Evolutionary conservation across 2,113 vertebrate species (phyloP).

Genomic region (Festucalex cinctus): DNA sequence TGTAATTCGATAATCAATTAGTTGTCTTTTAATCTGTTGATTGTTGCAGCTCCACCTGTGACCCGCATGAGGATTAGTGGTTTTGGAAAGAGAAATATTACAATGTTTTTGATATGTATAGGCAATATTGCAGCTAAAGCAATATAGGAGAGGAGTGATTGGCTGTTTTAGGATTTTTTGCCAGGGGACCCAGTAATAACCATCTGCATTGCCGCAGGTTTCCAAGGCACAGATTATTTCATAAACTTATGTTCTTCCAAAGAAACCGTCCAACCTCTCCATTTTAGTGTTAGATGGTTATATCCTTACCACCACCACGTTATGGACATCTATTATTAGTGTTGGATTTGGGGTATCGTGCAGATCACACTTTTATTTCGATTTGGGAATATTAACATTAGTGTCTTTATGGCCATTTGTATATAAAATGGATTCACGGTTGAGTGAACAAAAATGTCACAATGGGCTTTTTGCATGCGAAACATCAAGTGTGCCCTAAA

Average conservation of each 20-base stretch:
- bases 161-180: not conserved
- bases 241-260: not conserved
- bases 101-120: too few species aligned
- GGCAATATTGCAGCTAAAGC: too few species aligned
- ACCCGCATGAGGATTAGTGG: too few species aligned
- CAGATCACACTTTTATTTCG: not conserved
- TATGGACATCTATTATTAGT: not conserved
- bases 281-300: not conserved
- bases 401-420: not conserved
- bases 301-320: not conserved
- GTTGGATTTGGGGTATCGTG: not conserved
- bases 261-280: not conserved
- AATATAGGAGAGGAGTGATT: too few species aligned
- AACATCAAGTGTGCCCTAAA: not conserved
- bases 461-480: not conserved
- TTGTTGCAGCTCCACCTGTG: too few species aligned
- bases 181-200: not conserved
- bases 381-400: not conserved
- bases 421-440: not conserved
- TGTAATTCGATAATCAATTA: too few species aligned
- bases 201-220: not conserved
- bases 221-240: not conserved
- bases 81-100: too few species aligned
- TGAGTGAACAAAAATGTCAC: slow-evolving; percentile 4
- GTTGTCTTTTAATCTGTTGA: too few species aligned